These are phyloP conservation scores for Nymphicus hollandicus DNA, from an alignment of 2,113 vertebrate genomes.

Conservation along the genomic window DNA sequence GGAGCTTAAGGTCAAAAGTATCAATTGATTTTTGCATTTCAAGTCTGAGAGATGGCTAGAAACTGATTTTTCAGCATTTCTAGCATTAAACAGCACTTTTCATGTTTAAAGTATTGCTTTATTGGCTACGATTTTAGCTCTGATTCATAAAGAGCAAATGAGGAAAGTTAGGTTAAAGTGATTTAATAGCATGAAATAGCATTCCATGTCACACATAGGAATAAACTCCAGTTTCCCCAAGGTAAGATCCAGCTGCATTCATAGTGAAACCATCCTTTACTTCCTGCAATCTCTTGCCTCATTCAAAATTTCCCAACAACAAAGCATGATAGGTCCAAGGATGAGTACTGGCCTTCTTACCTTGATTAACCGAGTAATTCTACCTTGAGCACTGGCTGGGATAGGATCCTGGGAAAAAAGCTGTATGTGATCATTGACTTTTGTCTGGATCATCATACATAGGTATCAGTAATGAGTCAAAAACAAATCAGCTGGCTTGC, in stretches of 20 bases:
- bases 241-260: neutral
- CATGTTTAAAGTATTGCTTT: neutral
- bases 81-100: neutral
- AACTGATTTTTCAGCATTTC: neutral
- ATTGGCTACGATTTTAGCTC: neutral
- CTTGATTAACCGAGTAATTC: neutral
- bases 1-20: neutral
- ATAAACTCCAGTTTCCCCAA: neutral
- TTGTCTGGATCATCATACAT: neutral
- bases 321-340: neutral
- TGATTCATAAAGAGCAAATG: neutral
- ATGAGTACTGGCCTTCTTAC: neutral
- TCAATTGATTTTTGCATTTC: neutral
- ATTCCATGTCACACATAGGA: neutral
- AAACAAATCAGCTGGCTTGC: neutral
- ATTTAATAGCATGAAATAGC: neutral
- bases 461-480: neutral
- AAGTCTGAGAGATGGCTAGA: neutral
- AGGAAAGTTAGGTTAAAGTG: neutral
- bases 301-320: neutral
- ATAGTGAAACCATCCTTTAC: neutral
- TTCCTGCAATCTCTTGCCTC: neutral
- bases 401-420: neutral
- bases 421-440: neutral
- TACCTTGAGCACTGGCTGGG: neutral